phyloP scores from a whole-genome alignment of 2,797 vertebrate species.

The Capromys pilorides region DNA sequence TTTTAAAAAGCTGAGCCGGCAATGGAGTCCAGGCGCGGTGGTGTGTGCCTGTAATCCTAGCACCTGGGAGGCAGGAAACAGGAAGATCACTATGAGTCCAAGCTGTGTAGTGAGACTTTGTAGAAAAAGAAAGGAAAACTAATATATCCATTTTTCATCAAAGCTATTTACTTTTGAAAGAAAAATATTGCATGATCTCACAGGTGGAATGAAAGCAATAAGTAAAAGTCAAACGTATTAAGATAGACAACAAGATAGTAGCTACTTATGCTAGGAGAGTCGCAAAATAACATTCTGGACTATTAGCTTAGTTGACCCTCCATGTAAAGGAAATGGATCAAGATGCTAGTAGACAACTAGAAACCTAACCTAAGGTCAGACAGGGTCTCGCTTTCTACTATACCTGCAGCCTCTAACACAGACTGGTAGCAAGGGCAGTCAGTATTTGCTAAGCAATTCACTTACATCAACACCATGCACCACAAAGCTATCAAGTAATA shows the following conservation, averaged over 20 bases:
- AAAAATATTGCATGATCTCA: neutral
- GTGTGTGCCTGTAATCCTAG: too few relatives aligned
- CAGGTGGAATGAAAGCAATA: neutral
- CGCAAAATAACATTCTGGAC: neutral
- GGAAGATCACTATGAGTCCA: too few relatives aligned
- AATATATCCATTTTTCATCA: neutral
- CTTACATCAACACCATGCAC: neutral
- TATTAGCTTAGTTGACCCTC: neutral
- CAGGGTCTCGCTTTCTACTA: neutral
- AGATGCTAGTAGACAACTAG: neutral
- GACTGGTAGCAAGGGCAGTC: neutral
- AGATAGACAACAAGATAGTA: neutral
- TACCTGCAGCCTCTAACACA: neutral
- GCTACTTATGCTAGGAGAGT: neutral
- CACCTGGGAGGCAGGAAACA: too few relatives aligned
- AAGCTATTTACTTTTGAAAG: neutral
- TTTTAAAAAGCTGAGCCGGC: too few relatives aligned
- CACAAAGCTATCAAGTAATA: neutral
- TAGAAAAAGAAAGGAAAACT: too few relatives aligned
- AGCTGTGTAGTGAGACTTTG: too few relatives aligned
- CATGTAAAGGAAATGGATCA: neutral
- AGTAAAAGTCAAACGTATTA: neutral
- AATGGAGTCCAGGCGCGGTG: too few relatives aligned
- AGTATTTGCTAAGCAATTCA: slow-evolving; percentile 32
- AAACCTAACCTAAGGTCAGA: neutral